These are phyloP conservation scores for Neofelis nebulosa DNA, from an alignment of 2,113 vertebrate species.

Conservation along the genomic window DNA sequence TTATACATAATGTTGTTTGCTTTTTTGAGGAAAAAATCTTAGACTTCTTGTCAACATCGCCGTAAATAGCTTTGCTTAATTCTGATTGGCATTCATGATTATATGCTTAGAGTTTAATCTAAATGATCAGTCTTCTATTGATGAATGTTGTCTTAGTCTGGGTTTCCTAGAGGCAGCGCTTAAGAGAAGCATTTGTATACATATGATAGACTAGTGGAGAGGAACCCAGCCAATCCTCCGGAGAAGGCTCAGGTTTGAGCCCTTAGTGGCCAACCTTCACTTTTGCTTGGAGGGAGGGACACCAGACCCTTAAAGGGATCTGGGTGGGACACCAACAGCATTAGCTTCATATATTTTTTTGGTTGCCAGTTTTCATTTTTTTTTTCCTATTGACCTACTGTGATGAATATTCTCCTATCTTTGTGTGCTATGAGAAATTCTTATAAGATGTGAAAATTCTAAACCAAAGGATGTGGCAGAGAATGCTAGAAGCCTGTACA, in stretches of 20 bases:
- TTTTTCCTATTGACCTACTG: not conserved
- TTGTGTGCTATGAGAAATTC: not conserved
- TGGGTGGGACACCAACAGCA: not conserved
- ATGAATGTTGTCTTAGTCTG: not conserved
- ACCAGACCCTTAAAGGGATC: not conserved
- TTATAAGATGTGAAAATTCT: not conserved
- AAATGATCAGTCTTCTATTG: not conserved
- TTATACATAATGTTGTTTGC: conserved; percentile 24
- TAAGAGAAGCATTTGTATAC: not conserved
- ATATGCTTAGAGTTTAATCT: not conserved
- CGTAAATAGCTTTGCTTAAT: conserved; percentile 16
- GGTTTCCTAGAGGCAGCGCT: not conserved
- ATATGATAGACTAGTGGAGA: not conserved
- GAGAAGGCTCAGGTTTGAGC: not conserved
- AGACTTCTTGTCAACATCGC: conserved; percentile 30
- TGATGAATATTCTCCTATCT: not conserved
- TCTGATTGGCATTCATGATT: not conserved
- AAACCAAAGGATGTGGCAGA: not conserved
- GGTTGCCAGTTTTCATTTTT: not conserved
- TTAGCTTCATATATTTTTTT: not conserved
- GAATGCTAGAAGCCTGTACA: not conserved
- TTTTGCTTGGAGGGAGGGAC: no score
- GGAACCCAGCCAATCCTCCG: not conserved
- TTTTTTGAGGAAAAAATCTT: not conserved
- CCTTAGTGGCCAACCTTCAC: not conserved